Conservation (phyloP, 2,797 vertebrate genomes). For the Dendrocincla fuliginosa region DNA sequence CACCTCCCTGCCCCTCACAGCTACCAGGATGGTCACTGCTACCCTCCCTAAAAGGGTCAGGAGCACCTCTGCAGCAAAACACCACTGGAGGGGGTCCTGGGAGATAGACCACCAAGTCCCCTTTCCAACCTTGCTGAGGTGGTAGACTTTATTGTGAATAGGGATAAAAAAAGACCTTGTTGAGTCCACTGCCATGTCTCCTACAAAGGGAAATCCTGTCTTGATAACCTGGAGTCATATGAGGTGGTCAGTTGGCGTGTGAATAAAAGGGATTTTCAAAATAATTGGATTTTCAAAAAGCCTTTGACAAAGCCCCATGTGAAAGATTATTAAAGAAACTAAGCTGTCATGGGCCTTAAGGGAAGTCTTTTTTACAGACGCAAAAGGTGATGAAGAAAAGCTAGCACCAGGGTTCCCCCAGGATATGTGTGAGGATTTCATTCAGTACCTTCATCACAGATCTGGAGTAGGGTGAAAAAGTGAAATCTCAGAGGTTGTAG, state of each 20-base stretch:
- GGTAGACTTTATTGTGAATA: not conserved
- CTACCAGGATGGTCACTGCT: no score
- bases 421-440: not conserved
- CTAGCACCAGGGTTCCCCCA: not conserved
- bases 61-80: not conserved
- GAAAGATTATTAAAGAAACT: not conserved
- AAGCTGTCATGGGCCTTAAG: not conserved
- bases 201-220: not conserved
- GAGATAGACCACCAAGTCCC: not conserved
- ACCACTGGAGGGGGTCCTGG: no score
- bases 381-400: not conserved
- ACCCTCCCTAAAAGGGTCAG: not conserved
- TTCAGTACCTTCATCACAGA: not conserved
- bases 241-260: not conserved
- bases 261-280: not conserved
- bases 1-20: fast-evolving
- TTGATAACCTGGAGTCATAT: fast-evolving
- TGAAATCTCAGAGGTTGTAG: not conserved
- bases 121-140: not conserved
- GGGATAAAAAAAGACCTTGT: not conserved
- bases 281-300: slow-evolving; percentile 8
- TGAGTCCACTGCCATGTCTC: not conserved
- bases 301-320: not conserved
- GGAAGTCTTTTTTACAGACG: not conserved
- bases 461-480: not conserved